Conservation (phyloP, 2,888 invertebrate genomes). For the Smittia sp. region DNA sequence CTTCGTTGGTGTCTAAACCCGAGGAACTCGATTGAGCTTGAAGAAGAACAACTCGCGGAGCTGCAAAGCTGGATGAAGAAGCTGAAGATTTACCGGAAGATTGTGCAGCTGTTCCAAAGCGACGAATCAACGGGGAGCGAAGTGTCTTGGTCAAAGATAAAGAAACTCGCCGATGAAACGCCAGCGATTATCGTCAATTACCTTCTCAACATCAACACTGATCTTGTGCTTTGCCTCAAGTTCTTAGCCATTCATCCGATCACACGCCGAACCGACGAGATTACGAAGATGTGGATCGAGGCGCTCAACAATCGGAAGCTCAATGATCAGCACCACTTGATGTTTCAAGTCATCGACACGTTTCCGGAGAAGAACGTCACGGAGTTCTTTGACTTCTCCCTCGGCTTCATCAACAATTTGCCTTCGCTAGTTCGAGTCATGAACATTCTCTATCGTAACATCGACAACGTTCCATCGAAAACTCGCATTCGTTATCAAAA, state of each 20-base stretch:
- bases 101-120: constrained; percentile 52
- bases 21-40: background rate
- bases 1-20: background rate
- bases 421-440: constrained; percentile 52
- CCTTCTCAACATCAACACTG: background rate
- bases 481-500: constrained; percentile 60
- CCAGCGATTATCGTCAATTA: constrained; percentile 42
- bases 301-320: constrained; percentile 54
- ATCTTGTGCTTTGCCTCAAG: constrained; percentile 60
- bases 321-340: constrained; percentile 54
- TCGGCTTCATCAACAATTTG: background rate
- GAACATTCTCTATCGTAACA: constrained; percentile 46
- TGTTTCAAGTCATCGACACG: constrained; percentile 58
- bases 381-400: constrained; percentile 51
- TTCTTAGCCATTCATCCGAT: constrained; percentile 67
- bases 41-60: background rate
- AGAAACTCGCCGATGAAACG: constrained; percentile 51
- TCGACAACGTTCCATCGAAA: constrained; percentile 58
- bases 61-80: constrained; percentile 44
- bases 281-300: constrained; percentile 28
- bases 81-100: constrained; percentile 52
- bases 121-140: constrained; percentile 46
- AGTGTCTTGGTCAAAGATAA: constrained; percentile 56
- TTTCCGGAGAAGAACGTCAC: constrained; percentile 61
- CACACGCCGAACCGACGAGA: constrained; percentile 56